These are phyloP conservation scores for Falco concolor DNA, from an alignment of 2,797 vertebrate genomes.

Conservation along the genomic window DNA sequence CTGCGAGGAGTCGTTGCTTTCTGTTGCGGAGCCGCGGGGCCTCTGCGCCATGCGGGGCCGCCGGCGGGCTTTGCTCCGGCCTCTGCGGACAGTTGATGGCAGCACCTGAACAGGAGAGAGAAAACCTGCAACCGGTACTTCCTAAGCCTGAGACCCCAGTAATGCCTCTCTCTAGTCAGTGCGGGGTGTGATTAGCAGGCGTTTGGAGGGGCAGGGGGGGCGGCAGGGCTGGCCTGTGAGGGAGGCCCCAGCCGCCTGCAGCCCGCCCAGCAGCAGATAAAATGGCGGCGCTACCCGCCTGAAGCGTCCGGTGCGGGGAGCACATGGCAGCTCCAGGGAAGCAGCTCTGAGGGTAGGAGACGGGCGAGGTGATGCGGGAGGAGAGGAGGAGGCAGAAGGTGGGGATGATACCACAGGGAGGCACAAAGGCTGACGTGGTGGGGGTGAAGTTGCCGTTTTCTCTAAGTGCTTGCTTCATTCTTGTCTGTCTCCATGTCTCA, in stretches of 20 bases:
- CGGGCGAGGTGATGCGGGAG: rapidly evolving
- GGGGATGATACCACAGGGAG: background rate
- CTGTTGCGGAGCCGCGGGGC: background rate
- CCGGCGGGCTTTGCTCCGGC: background rate
- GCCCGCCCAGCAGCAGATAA: rapidly evolving
- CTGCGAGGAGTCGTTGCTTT: background rate
- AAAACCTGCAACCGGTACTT: background rate
- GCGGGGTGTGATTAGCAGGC: rapidly evolving
- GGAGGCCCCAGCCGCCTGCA: background rate
- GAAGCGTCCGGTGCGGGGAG: rapidly evolving
- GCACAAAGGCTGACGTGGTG: background rate
- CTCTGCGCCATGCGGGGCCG: too few relatives aligned
- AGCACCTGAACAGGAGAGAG: background rate
- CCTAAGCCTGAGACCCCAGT: too few relatives aligned
- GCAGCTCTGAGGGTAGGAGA: background rate
- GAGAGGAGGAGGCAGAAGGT: background rate
- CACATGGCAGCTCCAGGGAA: rapidly evolving
- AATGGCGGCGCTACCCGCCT: rapidly evolving
- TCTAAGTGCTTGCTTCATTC: background rate
- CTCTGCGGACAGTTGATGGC: background rate
- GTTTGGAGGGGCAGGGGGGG: background rate
- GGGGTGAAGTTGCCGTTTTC: background rate
- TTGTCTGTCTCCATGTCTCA: background rate
- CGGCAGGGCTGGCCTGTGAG: rapidly evolving
- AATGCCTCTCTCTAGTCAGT: rapidly evolving